Conservation (phyloP, 2,113 vertebrate species). For the Chamaetylas fuelleborni region DNA sequence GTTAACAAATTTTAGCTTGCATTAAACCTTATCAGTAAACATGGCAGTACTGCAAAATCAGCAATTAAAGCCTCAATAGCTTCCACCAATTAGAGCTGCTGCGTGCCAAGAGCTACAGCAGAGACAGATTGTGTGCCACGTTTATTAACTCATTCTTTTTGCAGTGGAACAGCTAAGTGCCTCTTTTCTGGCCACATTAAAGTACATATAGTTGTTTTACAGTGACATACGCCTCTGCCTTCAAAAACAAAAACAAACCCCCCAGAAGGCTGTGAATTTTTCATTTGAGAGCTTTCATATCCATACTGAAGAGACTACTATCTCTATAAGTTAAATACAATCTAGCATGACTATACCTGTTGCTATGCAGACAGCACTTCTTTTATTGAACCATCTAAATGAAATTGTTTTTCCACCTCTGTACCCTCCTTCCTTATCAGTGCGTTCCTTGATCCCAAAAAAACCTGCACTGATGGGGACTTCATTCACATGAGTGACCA, state of each 20-base stretch:
- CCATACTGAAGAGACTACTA: not conserved
- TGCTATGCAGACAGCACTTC: not conserved
- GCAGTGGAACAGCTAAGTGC: conserved; percentile 22
- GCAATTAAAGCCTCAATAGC: conserved; percentile 56
- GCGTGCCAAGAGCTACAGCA: conserved; percentile 32
- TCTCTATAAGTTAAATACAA: not conserved
- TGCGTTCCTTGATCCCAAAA: not conserved
- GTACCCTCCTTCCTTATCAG: not conserved
- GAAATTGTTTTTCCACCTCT: not conserved
- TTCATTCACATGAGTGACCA: not conserved
- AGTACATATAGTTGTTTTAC: conserved; percentile 31
- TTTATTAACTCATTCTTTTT: conserved; percentile 58
- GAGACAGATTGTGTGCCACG: not conserved
- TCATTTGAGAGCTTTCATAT: not conserved
- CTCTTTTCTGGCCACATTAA: conserved; percentile 25
- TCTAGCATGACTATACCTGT: not conserved
- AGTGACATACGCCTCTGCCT: not conserved
- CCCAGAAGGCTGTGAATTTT: not conserved
- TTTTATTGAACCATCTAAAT: not conserved
- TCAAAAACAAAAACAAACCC: not conserved
- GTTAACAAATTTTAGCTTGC: conserved; percentile 48
- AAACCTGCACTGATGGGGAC: not conserved
- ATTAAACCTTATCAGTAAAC: conserved; percentile 61
- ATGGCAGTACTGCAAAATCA: conserved; percentile 55
- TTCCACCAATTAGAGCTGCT: conserved; percentile 46